Evolutionary conservation across 2,113 vertebrate genomes (phyloP).

Genomic region (Camelus dromedarius): DNA sequence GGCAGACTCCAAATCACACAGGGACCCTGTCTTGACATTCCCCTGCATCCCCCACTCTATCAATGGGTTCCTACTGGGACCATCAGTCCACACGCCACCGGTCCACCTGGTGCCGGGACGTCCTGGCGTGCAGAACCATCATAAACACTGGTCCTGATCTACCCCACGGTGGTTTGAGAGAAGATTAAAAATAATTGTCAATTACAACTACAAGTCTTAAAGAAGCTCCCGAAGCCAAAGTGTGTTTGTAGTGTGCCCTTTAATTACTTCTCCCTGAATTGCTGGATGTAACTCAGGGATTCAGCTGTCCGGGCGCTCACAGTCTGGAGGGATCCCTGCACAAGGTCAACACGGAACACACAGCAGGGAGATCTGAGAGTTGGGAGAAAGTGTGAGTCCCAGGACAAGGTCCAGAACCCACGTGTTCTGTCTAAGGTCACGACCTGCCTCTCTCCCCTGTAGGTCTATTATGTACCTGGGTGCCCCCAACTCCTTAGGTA

Average conservation of each 20-base stretch:
- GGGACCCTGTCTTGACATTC: background rate
- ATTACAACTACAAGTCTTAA: background rate
- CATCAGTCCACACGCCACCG: background rate
- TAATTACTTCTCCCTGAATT: background rate
- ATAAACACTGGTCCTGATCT: background rate
- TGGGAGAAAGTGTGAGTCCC: background rate
- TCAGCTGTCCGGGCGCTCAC: background rate
- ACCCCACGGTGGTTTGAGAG: fast-evolving
- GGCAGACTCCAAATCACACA: fast-evolving
- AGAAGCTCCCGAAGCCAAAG: background rate
- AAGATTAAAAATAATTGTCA: background rate
- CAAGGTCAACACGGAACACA: background rate
- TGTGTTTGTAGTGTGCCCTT: background rate
- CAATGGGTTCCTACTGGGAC: background rate
- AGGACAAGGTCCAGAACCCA: background rate
- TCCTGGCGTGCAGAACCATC: background rate
- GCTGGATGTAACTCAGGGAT: background rate
- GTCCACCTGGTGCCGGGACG: background rate
- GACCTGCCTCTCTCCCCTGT: background rate
- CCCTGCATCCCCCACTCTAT: no score
- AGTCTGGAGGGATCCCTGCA: background rate
- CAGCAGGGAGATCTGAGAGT: background rate
- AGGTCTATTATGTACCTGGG: background rate
- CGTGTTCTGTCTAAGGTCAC: background rate
- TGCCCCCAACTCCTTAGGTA: background rate